Conservation (phyloP, 2,797 vertebrate genomes). For the Spizella passerina region DNA sequence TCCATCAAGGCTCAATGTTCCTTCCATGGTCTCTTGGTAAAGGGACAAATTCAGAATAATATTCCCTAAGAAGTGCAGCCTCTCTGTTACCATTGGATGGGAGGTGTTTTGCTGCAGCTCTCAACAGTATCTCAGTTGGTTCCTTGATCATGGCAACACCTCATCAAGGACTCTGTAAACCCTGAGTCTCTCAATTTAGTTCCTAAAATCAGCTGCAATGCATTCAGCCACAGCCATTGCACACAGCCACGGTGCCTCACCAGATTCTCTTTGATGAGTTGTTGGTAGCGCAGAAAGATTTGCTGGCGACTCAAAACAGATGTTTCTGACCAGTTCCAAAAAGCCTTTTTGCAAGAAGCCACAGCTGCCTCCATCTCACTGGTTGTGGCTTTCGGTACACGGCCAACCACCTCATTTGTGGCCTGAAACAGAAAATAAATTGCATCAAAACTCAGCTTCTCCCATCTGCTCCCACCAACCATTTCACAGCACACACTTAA, state of each 20-base stretch:
- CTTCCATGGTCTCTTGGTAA: neutral
- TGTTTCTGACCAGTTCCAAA: slow-evolving; percentile 88
- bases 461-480: neutral
- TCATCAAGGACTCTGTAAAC: neutral
- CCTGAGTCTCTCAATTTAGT: neutral
- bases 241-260: slow-evolving; percentile 74
- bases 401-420: slow-evolving; percentile 90
- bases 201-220: neutral
- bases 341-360: slow-evolving; percentile 87
- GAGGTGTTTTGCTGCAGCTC: neutral
- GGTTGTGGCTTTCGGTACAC: slow-evolving; percentile 90
- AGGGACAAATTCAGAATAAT: neutral
- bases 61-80: neutral
- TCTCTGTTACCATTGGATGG: neutral
- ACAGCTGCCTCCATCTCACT: slow-evolving; percentile 91
- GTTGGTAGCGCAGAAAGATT: slow-evolving; percentile 93
- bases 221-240: neutral
- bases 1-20: neutral
- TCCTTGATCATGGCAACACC: neutral
- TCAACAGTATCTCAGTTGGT: neutral
- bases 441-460: neutral
- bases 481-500: neutral
- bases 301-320: slow-evolving; percentile 92
- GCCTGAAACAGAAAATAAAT: slow-evolving; percentile 77
- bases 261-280: slow-evolving; percentile 96